phyloP scores from a whole-genome alignment of 2,113 vertebrate species.

The Hippoglossus stenolepis region DNA sequence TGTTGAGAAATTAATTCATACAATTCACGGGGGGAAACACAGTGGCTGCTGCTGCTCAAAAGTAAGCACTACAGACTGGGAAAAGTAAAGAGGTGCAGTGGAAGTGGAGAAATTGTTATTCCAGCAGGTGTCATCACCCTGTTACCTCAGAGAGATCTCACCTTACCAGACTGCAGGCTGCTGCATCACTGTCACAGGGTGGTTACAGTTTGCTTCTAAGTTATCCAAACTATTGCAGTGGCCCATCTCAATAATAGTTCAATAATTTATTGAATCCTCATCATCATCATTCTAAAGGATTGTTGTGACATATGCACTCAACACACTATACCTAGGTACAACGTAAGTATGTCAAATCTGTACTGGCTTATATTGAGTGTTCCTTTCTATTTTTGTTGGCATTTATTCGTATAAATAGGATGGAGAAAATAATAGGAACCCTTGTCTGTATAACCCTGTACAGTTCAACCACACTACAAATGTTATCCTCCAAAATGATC shows the following conservation, averaged over 20 bases:
- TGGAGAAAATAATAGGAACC: no score
- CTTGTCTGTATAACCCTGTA: background rate
- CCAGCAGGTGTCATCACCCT: background rate
- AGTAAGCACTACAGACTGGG: background rate
- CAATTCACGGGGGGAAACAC: background rate
- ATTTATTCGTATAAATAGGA: no score
- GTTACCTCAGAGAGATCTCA: background rate
- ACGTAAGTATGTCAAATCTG: no score
- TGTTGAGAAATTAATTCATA: background rate
- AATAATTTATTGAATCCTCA: no score
- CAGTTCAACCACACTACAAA: background rate
- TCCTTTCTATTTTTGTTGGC: no score
- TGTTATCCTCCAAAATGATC: background rate
- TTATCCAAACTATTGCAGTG: background rate
- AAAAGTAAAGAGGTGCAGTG: background rate
- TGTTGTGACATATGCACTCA: no score
- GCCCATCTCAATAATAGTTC: background rate
- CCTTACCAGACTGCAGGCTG: background rate
- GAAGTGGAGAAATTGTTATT: background rate
- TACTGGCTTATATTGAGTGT: no score
- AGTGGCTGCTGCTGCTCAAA: background rate
- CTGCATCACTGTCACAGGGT: background rate
- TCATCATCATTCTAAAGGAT: no score
- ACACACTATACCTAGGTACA: no score
- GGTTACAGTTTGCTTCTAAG: background rate